A percentile compares a stretch with the other conserved stretches of the same genome.
phyloP scores from a whole-genome alignment of 1,140 invertebrate species.

The Heliconius eleuchia region DNA sequence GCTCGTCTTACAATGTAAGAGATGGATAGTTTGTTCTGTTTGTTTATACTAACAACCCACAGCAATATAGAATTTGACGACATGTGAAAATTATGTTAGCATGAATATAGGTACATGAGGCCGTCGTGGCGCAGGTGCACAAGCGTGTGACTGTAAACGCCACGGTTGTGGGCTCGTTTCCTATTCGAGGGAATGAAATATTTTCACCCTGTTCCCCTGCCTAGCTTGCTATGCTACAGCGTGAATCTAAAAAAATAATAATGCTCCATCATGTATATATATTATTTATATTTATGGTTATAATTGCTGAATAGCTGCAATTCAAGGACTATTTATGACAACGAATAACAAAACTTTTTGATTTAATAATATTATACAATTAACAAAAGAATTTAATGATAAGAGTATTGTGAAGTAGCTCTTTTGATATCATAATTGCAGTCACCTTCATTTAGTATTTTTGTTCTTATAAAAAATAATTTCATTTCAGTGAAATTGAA shows the following conservation, averaged over 20 bases:
- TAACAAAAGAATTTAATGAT: neutral
- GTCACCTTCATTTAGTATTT: conserved; percentile 31
- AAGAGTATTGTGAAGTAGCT: conserved; percentile 12
- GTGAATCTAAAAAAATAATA: no score
- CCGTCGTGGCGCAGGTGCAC: no score
- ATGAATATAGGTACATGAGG: neutral
- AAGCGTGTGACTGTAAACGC: no score
- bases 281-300: no score
- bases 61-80: neutral
- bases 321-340: neutral
- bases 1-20: neutral
- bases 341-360: neutral
- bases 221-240: no score
- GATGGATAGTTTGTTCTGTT: neutral
- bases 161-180: no score
- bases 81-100: neutral
- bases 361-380: neutral
- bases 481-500: conserved; percentile 25
- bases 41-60: neutral
- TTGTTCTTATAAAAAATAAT: conserved; percentile 34
- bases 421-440: conserved; percentile 39
- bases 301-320: neutral
- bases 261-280: no score
- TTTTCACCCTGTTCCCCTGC: no score
- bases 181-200: no score